Evolutionary conservation across 2,113 vertebrate species (phyloP).

Genomic region (Fulmarus glacialis): DNA sequence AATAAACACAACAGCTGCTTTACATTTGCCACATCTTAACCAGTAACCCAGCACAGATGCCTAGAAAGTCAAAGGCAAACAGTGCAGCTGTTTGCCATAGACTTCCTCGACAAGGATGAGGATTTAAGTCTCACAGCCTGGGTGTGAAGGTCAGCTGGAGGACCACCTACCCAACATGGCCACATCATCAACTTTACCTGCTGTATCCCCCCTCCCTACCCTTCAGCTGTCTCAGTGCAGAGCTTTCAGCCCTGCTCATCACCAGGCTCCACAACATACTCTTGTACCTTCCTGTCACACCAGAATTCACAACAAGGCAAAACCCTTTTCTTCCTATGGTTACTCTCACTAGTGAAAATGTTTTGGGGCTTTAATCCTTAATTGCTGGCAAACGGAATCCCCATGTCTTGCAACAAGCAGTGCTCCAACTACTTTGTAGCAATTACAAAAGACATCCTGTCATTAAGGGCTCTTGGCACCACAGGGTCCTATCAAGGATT

Average conservation of each 20-base stretch:
- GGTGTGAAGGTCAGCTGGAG: not conserved
- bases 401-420: not conserved
- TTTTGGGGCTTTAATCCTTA: not conserved
- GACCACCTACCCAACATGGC: not conserved
- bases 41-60: not conserved
- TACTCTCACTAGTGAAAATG: not conserved
- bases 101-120: not conserved
- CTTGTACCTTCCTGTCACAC: not conserved
- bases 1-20: not conserved
- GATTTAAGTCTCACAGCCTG: not conserved
- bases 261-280: not conserved
- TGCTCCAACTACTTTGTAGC: not conserved
- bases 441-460: not conserved
- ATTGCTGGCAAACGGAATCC: not conserved
- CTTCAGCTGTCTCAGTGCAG: not conserved
- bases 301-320: not conserved
- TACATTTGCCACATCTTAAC: not conserved
- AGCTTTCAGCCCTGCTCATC: not conserved
- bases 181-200: not conserved
- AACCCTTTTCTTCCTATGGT: not conserved
- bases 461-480: constrained; percentile 22
- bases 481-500: not conserved
- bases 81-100: not conserved
- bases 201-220: not conserved
- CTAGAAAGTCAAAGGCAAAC: not conserved